phyloP scores from a whole-genome alignment of 2,797 vertebrate genomes.

The Schizopygopsis malacanthus region DNA sequence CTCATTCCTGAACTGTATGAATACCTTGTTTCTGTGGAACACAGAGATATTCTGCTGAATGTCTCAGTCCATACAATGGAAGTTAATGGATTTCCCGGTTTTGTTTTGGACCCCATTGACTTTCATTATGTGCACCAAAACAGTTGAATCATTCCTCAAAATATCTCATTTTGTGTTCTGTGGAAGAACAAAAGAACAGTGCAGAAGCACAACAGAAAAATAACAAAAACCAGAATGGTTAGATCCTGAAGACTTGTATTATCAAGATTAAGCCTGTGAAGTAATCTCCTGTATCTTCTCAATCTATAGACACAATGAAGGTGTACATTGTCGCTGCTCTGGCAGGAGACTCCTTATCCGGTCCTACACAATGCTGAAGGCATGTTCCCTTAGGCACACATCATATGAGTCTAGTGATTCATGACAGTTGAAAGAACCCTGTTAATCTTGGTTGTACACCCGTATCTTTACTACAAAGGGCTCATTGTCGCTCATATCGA shows the following conservation, averaged over 20 bases:
- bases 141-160: neutral
- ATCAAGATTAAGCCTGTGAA: conserved; percentile 38
- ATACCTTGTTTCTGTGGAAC: neutral
- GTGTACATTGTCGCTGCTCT: conserved; percentile 4
- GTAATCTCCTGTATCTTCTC: conserved; percentile 39
- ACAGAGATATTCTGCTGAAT: neutral
- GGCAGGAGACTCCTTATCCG: conserved; percentile 40
- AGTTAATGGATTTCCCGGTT: neutral
- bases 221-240: conserved; percentile 45
- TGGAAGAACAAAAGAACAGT: neutral
- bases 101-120: neutral
- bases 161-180: conserved; percentile 3
- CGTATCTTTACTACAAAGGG: neutral
- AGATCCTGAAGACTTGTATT: conserved; percentile 29
- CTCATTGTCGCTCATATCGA: conserved; percentile 26
- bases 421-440: conserved; percentile 41
- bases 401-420: conserved; percentile 50
- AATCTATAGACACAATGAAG: conserved; percentile 27
- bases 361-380: conserved; percentile 39
- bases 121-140: neutral
- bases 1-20: neutral
- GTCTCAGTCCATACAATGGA: neutral
- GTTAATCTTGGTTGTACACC: conserved; percentile 10
- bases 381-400: conserved; percentile 32
- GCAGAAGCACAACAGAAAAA: neutral